Evolutionary conservation across 92 coral and sea anemone genomes (phyloP).

Genomic region (Epizoanthus ramosus): DNA sequence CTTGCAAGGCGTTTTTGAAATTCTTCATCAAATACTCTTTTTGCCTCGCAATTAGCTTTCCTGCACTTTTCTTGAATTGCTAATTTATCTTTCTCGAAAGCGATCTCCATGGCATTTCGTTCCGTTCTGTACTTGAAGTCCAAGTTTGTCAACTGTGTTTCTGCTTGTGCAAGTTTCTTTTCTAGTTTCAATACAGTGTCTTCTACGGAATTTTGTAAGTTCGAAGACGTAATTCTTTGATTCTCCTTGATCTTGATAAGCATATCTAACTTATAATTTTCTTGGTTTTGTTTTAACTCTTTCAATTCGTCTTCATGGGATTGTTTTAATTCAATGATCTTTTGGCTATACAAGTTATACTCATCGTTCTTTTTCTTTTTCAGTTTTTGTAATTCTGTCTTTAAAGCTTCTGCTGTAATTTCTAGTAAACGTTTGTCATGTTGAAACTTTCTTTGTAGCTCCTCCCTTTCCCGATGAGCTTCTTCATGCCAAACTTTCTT

Average conservation of each 20-base stretch:
- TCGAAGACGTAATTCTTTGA: not conserved
- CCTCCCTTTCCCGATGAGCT: not conserved
- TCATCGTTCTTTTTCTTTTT: not conserved
- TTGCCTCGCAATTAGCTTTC: not conserved
- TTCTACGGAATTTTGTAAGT: not conserved
- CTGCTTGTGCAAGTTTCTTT: conserved; percentile 1
- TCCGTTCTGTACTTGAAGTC: not conserved
- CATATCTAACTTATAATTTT: not conserved
- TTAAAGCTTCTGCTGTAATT: not conserved
- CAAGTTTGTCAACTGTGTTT: conserved; percentile 8
- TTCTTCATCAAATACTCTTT: not conserved
- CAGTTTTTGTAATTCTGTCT: conserved; percentile 6
- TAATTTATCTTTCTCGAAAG: conserved; percentile 3
- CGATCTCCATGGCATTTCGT: not conserved
- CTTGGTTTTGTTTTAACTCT: not conserved
- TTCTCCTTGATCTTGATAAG: conserved; percentile 5
- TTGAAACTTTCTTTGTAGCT: not conserved
- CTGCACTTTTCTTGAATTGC: not conserved
- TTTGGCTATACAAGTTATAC: not conserved
- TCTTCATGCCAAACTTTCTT: not conserved
- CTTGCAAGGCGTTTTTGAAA: not conserved
- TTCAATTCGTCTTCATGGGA: conserved; percentile 6
- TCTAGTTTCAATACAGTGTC: not conserved
- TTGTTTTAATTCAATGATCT: not conserved
- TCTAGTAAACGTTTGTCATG: conserved; percentile 24